These are phyloP conservation scores for Lycaena phlaeas DNA, from an alignment of 2,888 invertebrate species.

Conservation along the genomic window DNA sequence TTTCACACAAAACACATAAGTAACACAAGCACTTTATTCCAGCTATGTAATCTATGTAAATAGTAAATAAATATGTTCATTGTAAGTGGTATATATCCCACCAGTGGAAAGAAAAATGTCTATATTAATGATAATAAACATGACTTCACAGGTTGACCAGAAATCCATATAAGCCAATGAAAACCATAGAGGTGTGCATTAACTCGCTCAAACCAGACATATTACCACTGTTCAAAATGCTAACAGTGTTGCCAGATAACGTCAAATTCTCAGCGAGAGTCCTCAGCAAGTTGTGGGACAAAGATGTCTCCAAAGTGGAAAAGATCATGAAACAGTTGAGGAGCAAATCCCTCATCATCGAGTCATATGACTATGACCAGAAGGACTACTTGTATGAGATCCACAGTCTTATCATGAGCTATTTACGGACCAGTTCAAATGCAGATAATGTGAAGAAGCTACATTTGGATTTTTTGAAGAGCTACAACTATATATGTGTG, in stretches of 20 bases:
- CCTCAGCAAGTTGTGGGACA: constrained; percentile 52
- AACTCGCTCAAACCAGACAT: constrained; percentile 65
- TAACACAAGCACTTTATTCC: too few species aligned
- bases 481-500: constrained; percentile 65
- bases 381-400: constrained; percentile 79
- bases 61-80: too few species aligned
- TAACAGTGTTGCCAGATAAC: constrained; percentile 79
- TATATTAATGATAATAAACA: neutral
- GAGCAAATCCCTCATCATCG: constrained; percentile 78
- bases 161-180: constrained; percentile 51
- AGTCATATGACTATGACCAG: constrained; percentile 73
- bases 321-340: constrained; percentile 76
- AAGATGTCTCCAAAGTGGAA: constrained; percentile 61
- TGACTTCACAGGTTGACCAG: constrained; percentile 32
- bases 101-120: too few species aligned
- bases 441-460: constrained; percentile 54
- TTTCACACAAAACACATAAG: too few species aligned
- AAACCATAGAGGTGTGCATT: constrained; percentile 75
- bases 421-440: constrained; percentile 63
- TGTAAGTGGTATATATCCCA: too few species aligned
- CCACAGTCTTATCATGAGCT: constrained; percentile 78
- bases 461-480: constrained; percentile 73
- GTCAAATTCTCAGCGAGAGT: constrained; percentile 77
- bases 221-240: constrained; percentile 70
- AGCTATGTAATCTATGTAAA: too few species aligned